Conservation (phyloP, 2,888 invertebrate genomes). For the Agrilus mali region DNA sequence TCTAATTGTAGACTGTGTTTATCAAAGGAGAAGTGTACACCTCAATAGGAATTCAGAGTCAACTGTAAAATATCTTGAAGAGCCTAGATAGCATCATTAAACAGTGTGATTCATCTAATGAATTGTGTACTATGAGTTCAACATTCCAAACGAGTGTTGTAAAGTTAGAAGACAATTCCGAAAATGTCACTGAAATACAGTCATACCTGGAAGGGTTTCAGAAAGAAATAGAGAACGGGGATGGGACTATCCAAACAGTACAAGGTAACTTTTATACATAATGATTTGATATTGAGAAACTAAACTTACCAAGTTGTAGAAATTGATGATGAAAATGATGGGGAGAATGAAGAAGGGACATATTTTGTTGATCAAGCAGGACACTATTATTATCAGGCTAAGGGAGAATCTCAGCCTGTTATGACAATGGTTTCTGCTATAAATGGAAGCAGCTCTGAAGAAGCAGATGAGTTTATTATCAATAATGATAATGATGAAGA, state of each 20-base stretch:
- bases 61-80: too few relatives aligned
- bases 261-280: slow-evolving; percentile 28
- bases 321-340: slow-evolving; percentile 28
- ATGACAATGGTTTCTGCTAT: slow-evolving; percentile 48
- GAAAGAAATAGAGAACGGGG: slow-evolving; percentile 59
- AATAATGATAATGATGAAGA: slow-evolving; percentile 38
- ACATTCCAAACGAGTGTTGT: slow-evolving; percentile 29
- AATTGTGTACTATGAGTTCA: slow-evolving; percentile 27
- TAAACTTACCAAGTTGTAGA: slow-evolving; percentile 8
- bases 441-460: slow-evolving; percentile 30
- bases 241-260: slow-evolving; percentile 33
- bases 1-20: background rate
- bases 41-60: too few relatives aligned
- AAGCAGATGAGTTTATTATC: slow-evolving; percentile 37
- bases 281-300: background rate
- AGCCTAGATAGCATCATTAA: too few relatives aligned
- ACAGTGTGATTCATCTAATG: background rate
- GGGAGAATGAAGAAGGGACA: slow-evolving; percentile 49
- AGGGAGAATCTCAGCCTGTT: slow-evolving; percentile 48
- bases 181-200: slow-evolving; percentile 57
- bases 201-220: slow-evolving; percentile 72
- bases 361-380: slow-evolving; percentile 75
- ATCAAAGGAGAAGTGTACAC: too few relatives aligned
- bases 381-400: slow-evolving; percentile 70
- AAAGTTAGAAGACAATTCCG: slow-evolving; percentile 35